Conservation (phyloP, 2,797 vertebrate genomes). For the Platalea minor region DNA sequence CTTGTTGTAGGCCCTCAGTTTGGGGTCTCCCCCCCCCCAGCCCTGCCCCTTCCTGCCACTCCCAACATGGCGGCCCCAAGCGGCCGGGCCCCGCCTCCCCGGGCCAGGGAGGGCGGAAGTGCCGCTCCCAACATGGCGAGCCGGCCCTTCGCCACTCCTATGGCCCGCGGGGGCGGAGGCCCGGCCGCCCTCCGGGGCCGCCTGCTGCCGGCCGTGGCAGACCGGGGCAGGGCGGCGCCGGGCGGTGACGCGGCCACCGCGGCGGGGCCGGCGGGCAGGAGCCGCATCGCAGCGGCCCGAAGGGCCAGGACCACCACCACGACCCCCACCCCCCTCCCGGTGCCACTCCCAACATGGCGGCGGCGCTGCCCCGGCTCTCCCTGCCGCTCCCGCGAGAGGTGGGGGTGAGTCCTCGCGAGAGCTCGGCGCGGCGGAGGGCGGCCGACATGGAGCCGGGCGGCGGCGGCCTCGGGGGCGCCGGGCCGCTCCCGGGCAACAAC, state of each 20-base stretch:
- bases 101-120: background rate
- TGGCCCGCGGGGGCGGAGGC: too few species aligned
- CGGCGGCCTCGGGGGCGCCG: constrained; percentile 61
- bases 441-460: constrained; percentile 71
- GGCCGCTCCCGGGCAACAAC: constrained; percentile 83
- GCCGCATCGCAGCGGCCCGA: background rate
- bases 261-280: background rate
- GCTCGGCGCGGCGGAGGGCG: constrained; percentile 21
- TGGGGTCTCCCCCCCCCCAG: rapidly evolving
- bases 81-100: background rate
- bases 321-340: background rate
- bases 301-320: background rate
- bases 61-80: background rate
- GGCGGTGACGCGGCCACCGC: background rate
- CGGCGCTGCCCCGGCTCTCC: background rate
- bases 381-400: constrained; percentile 66
- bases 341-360: constrained; percentile 67
- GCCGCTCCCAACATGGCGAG: background rate
- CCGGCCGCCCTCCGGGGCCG: too few species aligned
- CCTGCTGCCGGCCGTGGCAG: constrained; percentile 29
- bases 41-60: background rate
- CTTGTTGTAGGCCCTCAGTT: rapidly evolving
- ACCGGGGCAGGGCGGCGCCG: background rate
- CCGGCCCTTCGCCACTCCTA: too few species aligned
- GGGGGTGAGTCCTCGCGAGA: constrained; percentile 59